Evolutionary conservation across 2,888 invertebrate species (phyloP).

Genomic region (Miltochrista miniata): DNA sequence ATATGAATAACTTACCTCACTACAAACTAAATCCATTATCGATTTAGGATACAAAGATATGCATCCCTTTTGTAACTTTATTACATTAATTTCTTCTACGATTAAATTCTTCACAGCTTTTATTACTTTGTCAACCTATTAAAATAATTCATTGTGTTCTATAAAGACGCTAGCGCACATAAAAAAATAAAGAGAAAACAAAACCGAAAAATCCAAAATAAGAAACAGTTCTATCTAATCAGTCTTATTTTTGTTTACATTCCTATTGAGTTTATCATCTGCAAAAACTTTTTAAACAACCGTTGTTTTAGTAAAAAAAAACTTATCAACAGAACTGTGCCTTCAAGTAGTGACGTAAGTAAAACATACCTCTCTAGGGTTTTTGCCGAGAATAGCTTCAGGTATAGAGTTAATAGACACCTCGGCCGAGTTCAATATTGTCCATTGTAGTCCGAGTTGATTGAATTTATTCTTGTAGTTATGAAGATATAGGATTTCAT

Average conservation of each 20-base stretch:
- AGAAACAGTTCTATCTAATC: no score
- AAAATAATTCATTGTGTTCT: not conserved
- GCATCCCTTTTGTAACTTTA: constrained; percentile 78
- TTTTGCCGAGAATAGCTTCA: constrained; percentile 84
- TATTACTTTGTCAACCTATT: constrained; percentile 64
- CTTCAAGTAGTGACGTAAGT: not conserved
- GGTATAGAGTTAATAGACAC: constrained; percentile 83
- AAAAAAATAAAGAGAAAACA: no score
- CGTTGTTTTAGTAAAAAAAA: not conserved
- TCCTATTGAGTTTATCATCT: no score
- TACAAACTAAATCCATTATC: constrained; percentile 73
- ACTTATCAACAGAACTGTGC: not conserved
- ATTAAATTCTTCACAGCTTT: constrained; percentile 78
- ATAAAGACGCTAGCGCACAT: no score
- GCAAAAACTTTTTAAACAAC: not conserved
- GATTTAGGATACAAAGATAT: constrained; percentile 67
- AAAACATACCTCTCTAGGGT: constrained; percentile 76
- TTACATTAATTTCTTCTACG: constrained; percentile 81
- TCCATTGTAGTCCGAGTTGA: constrained; percentile 84
- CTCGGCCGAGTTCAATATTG: constrained; percentile 57
- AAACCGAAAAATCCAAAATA: no score
- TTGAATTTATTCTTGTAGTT: constrained; percentile 80
- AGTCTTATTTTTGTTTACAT: no score
- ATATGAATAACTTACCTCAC: constrained; percentile 53
- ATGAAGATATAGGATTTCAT: constrained; percentile 79